Percentiles rank a stretch among this genome's conserved stretches.
These are phyloP conservation scores for Copidosoma aretas DNA, from an alignment of 2,888 invertebrate species.

Conservation along the genomic window DNA sequence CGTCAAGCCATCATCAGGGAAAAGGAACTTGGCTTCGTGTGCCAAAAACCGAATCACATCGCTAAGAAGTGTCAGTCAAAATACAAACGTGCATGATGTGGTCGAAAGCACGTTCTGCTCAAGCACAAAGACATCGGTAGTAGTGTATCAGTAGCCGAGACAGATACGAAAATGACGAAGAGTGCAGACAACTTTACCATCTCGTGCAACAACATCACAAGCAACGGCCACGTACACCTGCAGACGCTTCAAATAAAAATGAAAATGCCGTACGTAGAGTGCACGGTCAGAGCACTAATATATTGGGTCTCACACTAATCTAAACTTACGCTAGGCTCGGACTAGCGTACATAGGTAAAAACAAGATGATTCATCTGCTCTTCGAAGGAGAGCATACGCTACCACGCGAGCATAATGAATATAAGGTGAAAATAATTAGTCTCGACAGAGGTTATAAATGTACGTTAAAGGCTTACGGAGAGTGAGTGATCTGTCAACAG, in stretches of 20 bases:
- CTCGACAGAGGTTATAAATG: too few relatives aligned
- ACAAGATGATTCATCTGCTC: conserved; percentile 13
- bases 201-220: background rate
- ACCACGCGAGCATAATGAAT: background rate
- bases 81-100: too few relatives aligned
- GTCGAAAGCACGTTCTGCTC: too few relatives aligned
- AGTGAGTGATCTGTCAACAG: too few relatives aligned
- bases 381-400: conserved; percentile 4
- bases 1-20: too few relatives aligned
- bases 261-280: conserved; percentile 11
- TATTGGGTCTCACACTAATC: conserved; percentile 43
- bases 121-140: too few relatives aligned
- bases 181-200: background rate
- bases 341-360: background rate
- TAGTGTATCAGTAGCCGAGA: too few relatives aligned
- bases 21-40: too few relatives aligned
- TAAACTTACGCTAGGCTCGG: conserved; percentile 31
- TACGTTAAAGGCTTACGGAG: too few relatives aligned
- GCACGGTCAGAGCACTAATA: conserved; percentile 34
- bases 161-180: too few relatives aligned
- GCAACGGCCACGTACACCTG: background rate
- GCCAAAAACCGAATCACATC: too few relatives aligned
- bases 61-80: too few relatives aligned
- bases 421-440: background rate
- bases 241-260: conserved; percentile 22